Base-by-base conservation (phyloP, 2,888 invertebrate genomes). In the Rhagium mordax region DNA sequence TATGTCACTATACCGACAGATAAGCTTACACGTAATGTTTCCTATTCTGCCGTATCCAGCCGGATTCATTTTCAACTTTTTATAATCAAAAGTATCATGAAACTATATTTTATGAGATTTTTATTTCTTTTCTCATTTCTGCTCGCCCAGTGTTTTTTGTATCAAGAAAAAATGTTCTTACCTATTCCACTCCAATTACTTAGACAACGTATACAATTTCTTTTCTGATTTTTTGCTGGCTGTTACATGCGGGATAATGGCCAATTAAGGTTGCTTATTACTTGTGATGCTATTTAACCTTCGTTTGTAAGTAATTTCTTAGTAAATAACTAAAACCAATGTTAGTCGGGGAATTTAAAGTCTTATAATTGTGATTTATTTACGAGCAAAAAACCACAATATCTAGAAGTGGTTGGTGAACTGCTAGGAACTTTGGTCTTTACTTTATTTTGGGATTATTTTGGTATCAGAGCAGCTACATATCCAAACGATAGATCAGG, bases 1-100 rank as follows among this genome's bases (percentile, higher is more conserved):
- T 72, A 68, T 76, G 75, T 76, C 71, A 65, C 71, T 69, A 57
- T 61, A 66, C 70, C 68, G 61, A 61, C 65, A 67, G 72, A 76
- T 76, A 76, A 78, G 71, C 65, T 65, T 65, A 65, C 65, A 65
- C 27, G 27, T 64, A 64, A 64, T 51, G 51, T n/a, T 33, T 15
- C 33, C 16, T 57, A 59, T 59, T 59, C 59, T n/a, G 55, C 55
- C 55, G 55, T 59, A 59, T 33, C 59, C 59, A 65, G 33, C 53
- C 51, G 33, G 48, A 65, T 65, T 65, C 65, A 29, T 65, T 65
- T 65, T 33, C 27, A 65, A 53, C 29, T 65, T 65, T 65, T 65
- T 21, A 20, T 65, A 51, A 65, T 65, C 65, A 65, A 65, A 61
- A 65, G 53, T 65, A 53, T 65, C 51, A 53, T 53, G 65, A 65